phyloP scores from a whole-genome alignment of 2,797 vertebrate species.

The Enteromius unitaeniatus region DNA sequence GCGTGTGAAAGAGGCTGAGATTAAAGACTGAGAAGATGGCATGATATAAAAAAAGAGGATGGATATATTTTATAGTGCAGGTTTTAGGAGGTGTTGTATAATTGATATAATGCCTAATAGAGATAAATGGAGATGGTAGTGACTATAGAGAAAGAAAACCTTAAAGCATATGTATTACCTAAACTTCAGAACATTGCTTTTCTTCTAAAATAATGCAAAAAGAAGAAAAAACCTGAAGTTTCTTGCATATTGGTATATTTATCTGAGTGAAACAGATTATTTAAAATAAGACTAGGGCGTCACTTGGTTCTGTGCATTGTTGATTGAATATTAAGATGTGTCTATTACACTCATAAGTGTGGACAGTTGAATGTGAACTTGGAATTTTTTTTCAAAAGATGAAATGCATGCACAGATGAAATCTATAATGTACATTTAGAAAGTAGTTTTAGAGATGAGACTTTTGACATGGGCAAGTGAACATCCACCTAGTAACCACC shows the following conservation, averaged over 20 bases:
- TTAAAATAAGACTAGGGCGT: neutral
- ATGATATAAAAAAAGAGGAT: neutral
- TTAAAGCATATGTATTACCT: neutral
- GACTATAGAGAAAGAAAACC: neutral
- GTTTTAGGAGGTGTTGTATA: neutral
- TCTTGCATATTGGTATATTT: neutral
- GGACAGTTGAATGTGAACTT: neutral
- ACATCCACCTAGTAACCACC: neutral
- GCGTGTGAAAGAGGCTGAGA: conserved; percentile 34
- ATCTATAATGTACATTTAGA: neutral
- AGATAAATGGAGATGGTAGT: neutral
- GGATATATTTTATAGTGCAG: neutral
- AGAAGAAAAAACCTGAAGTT: neutral
- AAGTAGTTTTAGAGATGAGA: neutral
- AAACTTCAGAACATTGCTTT: neutral
- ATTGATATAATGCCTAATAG: neutral
- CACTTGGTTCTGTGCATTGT: neutral
- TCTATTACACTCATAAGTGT: neutral
- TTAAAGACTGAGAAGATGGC: conserved; percentile 3
- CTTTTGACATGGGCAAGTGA: neutral
- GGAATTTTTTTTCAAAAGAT: neutral
- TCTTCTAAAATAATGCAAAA: neutral
- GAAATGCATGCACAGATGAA: neutral
- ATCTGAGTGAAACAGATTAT: neutral
- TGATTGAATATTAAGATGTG: neutral